Evolutionary conservation across 2,797 vertebrate species (phyloP).

Genomic region (Macroramphosus scolopax): DNA sequence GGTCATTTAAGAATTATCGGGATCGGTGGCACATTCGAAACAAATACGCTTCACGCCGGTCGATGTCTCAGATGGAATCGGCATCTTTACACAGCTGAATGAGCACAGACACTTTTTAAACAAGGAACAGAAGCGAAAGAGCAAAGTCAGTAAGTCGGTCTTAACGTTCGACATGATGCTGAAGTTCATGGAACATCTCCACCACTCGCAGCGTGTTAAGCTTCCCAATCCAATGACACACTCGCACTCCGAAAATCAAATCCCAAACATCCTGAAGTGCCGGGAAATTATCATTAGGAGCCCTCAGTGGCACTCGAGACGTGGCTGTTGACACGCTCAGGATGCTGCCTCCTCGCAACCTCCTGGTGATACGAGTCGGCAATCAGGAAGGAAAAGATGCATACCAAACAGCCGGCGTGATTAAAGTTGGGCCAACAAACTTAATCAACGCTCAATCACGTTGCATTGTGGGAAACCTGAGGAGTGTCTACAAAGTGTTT

Average conservation of each 20-base stretch:
- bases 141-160: no score
- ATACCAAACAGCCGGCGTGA: constrained; percentile 41
- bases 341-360: constrained; percentile 30
- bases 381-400: constrained; percentile 50
- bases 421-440: constrained; percentile 64
- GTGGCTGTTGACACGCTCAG: constrained; percentile 22
- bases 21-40: constrained; percentile 61
- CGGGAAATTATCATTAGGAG: constrained; percentile 51
- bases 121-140: no score
- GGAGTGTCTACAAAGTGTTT: no score
- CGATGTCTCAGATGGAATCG: no score
- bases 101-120: no score
- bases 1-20: constrained; percentile 71
- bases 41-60: constrained; percentile 33
- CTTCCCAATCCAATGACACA: constrained; percentile 4
- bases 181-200: constrained; percentile 13
- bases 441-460: constrained; percentile 65
- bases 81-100: no score
- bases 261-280: constrained; percentile 38
- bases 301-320: constrained; percentile 47
- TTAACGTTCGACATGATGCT: constrained; percentile 12
- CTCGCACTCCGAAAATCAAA: constrained; percentile 50
- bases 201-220: constrained; percentile 6
- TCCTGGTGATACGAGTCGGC: constrained; percentile 26
- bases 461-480: constrained; percentile 50